phyloP scores from a whole-genome alignment of 2,888 invertebrate species.

The Liodrosophila aerea region DNA sequence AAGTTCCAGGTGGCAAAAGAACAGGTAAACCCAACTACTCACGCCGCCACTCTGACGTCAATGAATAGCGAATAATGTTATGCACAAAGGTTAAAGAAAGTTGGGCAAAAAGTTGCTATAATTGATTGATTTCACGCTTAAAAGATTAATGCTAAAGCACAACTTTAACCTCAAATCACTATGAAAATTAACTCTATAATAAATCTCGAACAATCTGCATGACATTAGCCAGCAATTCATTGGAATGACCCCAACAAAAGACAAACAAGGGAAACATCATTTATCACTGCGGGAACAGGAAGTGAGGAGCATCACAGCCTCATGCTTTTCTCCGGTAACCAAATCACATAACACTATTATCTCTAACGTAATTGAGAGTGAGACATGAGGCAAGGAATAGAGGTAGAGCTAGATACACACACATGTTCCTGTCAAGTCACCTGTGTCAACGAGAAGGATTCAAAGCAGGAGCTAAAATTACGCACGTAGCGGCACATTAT shows the following conservation, averaged over 20 bases:
- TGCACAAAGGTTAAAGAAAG: conserved; percentile 20
- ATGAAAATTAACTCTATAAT: conserved; percentile 33
- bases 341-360: conserved; percentile 23
- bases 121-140: conserved; percentile 41
- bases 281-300: conserved; percentile 24
- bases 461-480: conserved; percentile 22
- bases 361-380: not conserved
- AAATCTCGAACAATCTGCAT: conserved; percentile 7
- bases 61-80: conserved; percentile 38
- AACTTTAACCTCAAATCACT: conserved; percentile 23
- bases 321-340: not conserved
- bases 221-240: conserved; percentile 26
- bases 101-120: conserved; percentile 16
- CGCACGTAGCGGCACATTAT: conserved; percentile 44
- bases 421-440: not conserved
- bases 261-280: conserved; percentile 23
- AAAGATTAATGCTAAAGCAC: conserved; percentile 36
- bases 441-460: conserved; percentile 1
- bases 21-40: conserved; percentile 31
- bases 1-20: conserved; percentile 35
- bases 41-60: conserved; percentile 28
- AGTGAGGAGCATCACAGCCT: not conserved
- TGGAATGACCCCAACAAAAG: conserved; percentile 9
- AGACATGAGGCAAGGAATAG: not conserved
- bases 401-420: not conserved